A percentile compares a stretch with the other conserved stretches of the same genome.
phyloP scores from a whole-genome alignment of 2,888 invertebrate species.

The Galerucella pusilla region DNA sequence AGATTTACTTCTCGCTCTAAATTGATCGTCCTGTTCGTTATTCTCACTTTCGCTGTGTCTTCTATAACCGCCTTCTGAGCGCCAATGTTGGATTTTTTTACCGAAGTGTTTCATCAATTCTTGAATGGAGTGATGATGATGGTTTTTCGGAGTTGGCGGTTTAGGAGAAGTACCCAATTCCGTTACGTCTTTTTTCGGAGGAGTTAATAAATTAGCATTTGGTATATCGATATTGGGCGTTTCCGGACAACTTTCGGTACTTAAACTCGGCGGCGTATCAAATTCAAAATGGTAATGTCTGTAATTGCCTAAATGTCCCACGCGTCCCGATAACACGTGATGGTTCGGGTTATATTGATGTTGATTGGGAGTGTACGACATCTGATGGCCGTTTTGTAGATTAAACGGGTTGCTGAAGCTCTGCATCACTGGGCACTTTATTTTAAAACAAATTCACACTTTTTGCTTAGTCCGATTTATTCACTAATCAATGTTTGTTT shows the following conservation, averaged over 20 bases:
- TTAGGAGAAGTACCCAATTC: slow-evolving; percentile 18
- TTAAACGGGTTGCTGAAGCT: slow-evolving; percentile 62
- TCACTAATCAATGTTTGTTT: neutral
- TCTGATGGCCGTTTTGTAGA: slow-evolving; percentile 51
- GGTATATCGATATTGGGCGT: slow-evolving; percentile 52
- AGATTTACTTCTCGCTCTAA: slow-evolving; percentile 82
- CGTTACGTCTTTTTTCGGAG: slow-evolving; percentile 11
- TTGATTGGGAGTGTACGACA: slow-evolving; percentile 53
- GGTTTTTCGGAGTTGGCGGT: slow-evolving; percentile 57
- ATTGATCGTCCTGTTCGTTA: slow-evolving; percentile 73
- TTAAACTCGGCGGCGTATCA: slow-evolving; percentile 41
- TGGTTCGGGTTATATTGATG: slow-evolving; percentile 10
- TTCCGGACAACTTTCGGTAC: slow-evolving; percentile 58
- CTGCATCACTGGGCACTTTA: slow-evolving; percentile 51
- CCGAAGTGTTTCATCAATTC: slow-evolving; percentile 81
- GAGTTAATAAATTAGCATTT: slow-evolving; percentile 13
- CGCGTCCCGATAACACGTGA: slow-evolving; percentile 33
- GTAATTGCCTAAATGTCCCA: slow-evolving; percentile 44
- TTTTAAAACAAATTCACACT: slow-evolving; percentile 4
- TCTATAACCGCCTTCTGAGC: slow-evolving; percentile 64
- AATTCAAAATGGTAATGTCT: slow-evolving; percentile 55
- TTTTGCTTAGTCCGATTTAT: neutral
- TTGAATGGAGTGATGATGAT: slow-evolving; percentile 76
- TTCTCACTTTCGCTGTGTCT: slow-evolving; percentile 67
- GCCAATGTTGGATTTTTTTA: slow-evolving; percentile 79